Base-by-base conservation (phyloP, 2,797 vertebrate species). In the Pelobates cultripes region DNA sequence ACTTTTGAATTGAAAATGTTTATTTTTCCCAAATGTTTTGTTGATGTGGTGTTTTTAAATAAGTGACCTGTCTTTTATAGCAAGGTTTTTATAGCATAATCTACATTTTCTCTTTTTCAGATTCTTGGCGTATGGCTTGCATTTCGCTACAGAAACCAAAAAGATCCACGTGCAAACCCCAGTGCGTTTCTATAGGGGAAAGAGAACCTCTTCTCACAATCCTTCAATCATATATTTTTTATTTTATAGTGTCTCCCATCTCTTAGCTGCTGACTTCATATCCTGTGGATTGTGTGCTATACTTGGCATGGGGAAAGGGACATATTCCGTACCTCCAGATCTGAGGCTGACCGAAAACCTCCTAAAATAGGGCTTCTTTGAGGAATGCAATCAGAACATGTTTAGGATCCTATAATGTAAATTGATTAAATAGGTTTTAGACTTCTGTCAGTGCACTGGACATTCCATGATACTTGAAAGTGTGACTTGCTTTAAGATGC, bases 121-220 rank as follows among this genome's bases (percentile, higher is more conserved):
- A 95, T 98, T 86, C 94, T 98, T 57, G 96, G 97, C 7, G 96
- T 98, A 77, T 97, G 96, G 96, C 94, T 98, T 40, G 96, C 97
- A 1, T 95, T 97, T 90, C 95, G 97, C 86, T 98, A 96, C 92
- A 93, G 97, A 84, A 98, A 98, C 92, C 97, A 97, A 87, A 98
- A 97, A 86, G 97, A 98, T 84, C 96, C 97, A 9, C 92, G 95
- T 78, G 97, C 97, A 7, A 98, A 98, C 84, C 97, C 97, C 42
- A 97, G 97, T 87, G 97, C 96, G 86, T 98, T 98, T 92, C 93
- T 98, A 93, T 98, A 96, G 95, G 90, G 77, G 80, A 28, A 63
- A 2, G 76, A 8, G 45, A 47, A 57, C 42, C 42, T 43, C 10
- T n/a, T 7, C 42, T 45, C 17, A 2, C 55, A 43, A 68, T 41